phyloP scores from a whole-genome alignment of 2,888 invertebrate genomes.

The Torymus texanus region DNA sequence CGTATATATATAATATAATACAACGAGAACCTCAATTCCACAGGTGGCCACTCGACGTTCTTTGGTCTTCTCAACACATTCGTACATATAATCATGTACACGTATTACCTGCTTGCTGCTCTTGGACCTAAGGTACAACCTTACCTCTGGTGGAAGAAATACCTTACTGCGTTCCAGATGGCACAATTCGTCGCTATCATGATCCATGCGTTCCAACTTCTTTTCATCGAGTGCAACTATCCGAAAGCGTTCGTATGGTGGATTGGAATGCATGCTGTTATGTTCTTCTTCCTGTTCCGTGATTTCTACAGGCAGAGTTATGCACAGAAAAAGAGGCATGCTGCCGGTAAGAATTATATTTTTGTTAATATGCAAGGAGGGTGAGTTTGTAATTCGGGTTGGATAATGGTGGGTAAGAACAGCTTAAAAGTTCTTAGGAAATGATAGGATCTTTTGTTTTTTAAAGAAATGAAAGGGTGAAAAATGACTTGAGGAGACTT shows the following conservation, averaged over 20 bases:
- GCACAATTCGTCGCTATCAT: slow-evolving; percentile 93
- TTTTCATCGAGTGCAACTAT: slow-evolving; percentile 94
- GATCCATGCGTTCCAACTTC: slow-evolving; percentile 93
- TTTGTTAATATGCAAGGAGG: too few relatives aligned
- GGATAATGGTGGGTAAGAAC: too few relatives aligned
- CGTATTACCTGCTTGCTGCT: slow-evolving; percentile 93
- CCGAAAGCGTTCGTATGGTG: slow-evolving; percentile 96
- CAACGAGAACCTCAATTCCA: background rate
- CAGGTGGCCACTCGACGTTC: slow-evolving; percentile 96
- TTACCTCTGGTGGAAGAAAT: slow-evolving; percentile 97
- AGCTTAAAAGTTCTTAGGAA: too few relatives aligned
- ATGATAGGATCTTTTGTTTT: too few relatives aligned
- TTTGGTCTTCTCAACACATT: slow-evolving; percentile 96
- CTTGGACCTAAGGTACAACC: slow-evolving; percentile 90
- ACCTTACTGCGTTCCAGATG: slow-evolving; percentile 94
- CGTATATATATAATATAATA: too few relatives aligned
- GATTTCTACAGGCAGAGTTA: slow-evolving; percentile 94
- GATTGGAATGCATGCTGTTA: slow-evolving; percentile 96
- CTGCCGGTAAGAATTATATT: slow-evolving; percentile 33
- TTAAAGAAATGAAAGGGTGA: too few relatives aligned
- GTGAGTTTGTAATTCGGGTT: too few relatives aligned
- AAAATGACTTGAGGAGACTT: too few relatives aligned
- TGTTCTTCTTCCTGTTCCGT: slow-evolving; percentile 96
- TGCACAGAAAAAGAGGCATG: slow-evolving; percentile 64
- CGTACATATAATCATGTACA: slow-evolving; percentile 98